Evolutionary conservation across 2,113 vertebrate species (phyloP).

Genomic region (Pithys albifrons): DNA sequence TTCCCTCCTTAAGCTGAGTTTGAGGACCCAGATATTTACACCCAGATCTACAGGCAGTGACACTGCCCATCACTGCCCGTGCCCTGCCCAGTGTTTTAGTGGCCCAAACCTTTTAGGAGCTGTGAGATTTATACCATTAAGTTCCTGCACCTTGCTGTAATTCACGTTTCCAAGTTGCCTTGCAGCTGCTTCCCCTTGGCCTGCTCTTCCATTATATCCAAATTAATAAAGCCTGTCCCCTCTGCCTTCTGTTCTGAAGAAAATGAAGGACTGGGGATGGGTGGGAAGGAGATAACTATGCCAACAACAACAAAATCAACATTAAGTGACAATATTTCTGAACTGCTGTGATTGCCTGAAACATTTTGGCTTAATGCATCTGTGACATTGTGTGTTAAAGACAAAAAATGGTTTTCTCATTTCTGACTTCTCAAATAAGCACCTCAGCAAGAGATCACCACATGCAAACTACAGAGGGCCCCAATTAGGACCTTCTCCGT

Average conservation of each 20-base stretch:
- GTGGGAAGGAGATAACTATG: not conserved
- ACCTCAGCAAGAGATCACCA: slow-evolving; percentile 4
- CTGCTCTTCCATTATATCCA: slow-evolving; percentile 40
- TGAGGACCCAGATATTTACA: slow-evolving; percentile 18
- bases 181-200: slow-evolving; percentile 33
- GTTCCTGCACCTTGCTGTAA: slow-evolving; percentile 26
- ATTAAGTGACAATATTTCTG: not conserved
- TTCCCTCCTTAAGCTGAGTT: not conserved
- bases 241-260: not conserved
- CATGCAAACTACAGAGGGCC: slow-evolving; percentile 46
- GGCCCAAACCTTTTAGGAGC: slow-evolving; percentile 29
- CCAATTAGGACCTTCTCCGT: not conserved
- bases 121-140: slow-evolving; percentile 49
- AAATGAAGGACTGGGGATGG: not conserved
- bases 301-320: not conserved
- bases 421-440: slow-evolving; percentile 17
- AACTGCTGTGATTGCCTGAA: not conserved
- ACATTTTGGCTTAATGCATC: not conserved
- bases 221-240: slow-evolving; percentile 7
- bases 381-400: slow-evolving; percentile 29
- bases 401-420: not conserved
- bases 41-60: slow-evolving; percentile 26
- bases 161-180: slow-evolving; percentile 44
- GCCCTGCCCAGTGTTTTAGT: slow-evolving; percentile 34
- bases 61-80: not conserved